Percentiles rank a stretch among this genome's conserved stretches.
These are phyloP conservation scores for Cetoscarus ocellatus DNA, from an alignment of 2,797 vertebrate species.

Conservation along the genomic window DNA sequence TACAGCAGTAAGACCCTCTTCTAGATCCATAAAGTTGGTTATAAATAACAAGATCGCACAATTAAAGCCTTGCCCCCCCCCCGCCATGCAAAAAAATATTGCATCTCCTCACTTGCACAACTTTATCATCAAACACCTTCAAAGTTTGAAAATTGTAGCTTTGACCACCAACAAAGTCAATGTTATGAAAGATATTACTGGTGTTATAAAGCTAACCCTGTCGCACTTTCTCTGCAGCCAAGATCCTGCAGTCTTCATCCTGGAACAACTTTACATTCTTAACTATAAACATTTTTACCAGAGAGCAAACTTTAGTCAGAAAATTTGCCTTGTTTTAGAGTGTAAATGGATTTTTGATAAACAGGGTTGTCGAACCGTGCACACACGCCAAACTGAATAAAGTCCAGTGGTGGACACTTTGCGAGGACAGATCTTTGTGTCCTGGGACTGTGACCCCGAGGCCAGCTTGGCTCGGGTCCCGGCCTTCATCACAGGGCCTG, in stretches of 20 bases:
- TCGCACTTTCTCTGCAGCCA: not conserved
- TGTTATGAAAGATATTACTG: too few species aligned
- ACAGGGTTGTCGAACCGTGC: not conserved
- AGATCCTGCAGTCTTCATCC: not conserved
- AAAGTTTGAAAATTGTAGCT: not conserved
- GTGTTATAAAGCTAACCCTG: too few species aligned
- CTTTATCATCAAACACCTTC: too few species aligned
- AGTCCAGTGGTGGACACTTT: constrained; percentile 4
- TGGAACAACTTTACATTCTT: not conserved
- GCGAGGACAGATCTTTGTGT: constrained; percentile 7
- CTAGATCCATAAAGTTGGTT: too few species aligned
- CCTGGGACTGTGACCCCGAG: constrained; percentile 25
- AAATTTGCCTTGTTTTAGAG: not conserved
- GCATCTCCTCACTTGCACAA: too few species aligned
- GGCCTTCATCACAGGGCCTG: constrained; percentile 18
- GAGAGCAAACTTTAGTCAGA: not conserved
- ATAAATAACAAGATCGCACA: too few species aligned
- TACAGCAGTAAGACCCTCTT: too few species aligned
- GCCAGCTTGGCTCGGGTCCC: constrained; percentile 33
- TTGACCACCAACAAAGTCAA: not conserved
- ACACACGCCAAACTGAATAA: not conserved
- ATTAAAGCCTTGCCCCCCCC: too few species aligned
- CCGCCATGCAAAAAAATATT: too few species aligned
- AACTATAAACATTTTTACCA: not conserved
- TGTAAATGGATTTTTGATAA: not conserved